phyloP scores from a whole-genome alignment of 2,888 invertebrate genomes.

The Electrophaes corylata region DNA sequence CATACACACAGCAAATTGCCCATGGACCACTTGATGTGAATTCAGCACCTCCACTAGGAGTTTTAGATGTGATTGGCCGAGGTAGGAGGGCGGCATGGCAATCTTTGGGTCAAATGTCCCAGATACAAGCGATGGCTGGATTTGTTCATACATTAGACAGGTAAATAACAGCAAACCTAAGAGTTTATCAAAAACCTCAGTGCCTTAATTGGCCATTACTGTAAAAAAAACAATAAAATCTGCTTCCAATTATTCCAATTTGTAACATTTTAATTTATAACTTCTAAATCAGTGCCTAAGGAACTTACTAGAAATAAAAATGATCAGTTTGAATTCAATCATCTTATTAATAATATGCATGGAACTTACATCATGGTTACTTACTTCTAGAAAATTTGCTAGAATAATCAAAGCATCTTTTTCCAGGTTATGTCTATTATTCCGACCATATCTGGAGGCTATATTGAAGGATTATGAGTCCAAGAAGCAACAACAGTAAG shows the following conservation, averaged over 20 bases:
- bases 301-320: neutral
- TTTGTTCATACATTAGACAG: constrained; percentile 95
- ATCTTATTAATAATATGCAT: constrained; percentile 3
- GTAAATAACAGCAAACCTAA: constrained; percentile 45
- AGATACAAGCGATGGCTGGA: constrained; percentile 95
- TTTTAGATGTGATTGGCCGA: constrained; percentile 97
- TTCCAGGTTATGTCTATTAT: constrained; percentile 92
- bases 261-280: neutral
- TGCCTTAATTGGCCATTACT: constrained; percentile 2
- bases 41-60: constrained; percentile 92
- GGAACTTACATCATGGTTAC: constrained; percentile 6
- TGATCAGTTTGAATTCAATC: constrained; percentile 9
- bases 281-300: neutral
- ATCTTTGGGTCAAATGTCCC: constrained; percentile 92
- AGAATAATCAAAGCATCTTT: constrained; percentile 5
- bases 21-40: constrained; percentile 92
- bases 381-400: constrained; percentile 5
- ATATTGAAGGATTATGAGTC: constrained; percentile 94
- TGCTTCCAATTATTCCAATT: neutral
- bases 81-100: constrained; percentile 98
- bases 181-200: neutral
- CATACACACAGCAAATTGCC: constrained; percentile 95
- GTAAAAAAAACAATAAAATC: neutral
- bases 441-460: constrained; percentile 95
- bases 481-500: constrained; percentile 83